Conservation (phyloP, 2,797 vertebrate genomes). For the Liasis olivaceus region DNA sequence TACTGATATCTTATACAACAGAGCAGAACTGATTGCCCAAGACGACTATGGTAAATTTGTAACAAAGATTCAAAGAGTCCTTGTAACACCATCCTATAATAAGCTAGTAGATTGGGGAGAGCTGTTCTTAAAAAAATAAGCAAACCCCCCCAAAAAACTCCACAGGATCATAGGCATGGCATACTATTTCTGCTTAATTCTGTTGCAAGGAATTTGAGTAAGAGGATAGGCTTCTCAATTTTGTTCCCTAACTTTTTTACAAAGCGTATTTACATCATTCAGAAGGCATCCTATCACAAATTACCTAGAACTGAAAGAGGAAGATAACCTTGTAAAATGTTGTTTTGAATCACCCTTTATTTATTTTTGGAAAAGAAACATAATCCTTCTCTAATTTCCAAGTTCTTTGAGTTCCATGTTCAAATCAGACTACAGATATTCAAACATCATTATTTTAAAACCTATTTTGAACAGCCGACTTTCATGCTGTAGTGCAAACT, state of each 20-base stretch:
- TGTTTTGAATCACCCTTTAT: not conserved
- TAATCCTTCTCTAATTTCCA: slow-evolving; percentile 10
- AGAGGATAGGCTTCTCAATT: not conserved
- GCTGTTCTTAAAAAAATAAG: not conserved
- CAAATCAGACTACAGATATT: not conserved
- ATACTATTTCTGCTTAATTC: not conserved
- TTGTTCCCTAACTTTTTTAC: not conserved
- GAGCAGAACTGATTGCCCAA: not conserved
- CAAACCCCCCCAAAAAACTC: not conserved
- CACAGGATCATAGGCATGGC: not conserved
- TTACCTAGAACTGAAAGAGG: not conserved
- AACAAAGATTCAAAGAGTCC: not conserved
- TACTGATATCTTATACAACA: not conserved
- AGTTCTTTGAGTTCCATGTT: not conserved
- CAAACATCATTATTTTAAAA: not conserved
- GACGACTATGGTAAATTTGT: not conserved
- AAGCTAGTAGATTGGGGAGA: not conserved
- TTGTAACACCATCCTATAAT: not conserved
- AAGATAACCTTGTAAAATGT: not conserved
- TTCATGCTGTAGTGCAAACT: too few species aligned
- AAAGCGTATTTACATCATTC: not conserved
- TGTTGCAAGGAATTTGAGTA: not conserved
- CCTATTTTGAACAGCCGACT: not conserved
- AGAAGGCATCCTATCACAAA: not conserved
- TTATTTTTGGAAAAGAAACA: slow-evolving; percentile 19